Evolutionary conservation across 2,888 invertebrate species (phyloP).

Genomic region (Mesorhabditis spiculigera): DNA sequence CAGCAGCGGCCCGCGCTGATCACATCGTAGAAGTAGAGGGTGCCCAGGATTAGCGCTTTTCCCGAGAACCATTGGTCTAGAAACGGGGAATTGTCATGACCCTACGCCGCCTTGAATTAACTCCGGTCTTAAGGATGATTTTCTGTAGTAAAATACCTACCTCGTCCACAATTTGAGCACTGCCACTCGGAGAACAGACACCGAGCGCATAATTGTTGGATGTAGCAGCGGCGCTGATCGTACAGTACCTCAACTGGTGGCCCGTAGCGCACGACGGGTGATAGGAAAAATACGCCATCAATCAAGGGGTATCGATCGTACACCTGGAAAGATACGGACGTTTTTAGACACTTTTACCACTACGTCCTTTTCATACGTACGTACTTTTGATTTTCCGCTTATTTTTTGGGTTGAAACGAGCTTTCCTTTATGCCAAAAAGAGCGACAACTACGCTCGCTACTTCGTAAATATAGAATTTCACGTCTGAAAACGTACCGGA

Average conservation of each 20-base stretch:
- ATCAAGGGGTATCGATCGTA: slow-evolving; percentile 95
- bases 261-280: slow-evolving; percentile 68
- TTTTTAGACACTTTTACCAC: too few relatives aligned
- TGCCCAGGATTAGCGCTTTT: slow-evolving; percentile 85
- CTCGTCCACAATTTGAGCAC: slow-evolving; percentile 29
- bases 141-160: slow-evolving; percentile 6
- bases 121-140: background rate
- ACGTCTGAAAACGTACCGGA: slow-evolving; percentile 67
- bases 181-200: slow-evolving; percentile 40
- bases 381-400: too few relatives aligned
- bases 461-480: too few relatives aligned
- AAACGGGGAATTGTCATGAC: background rate
- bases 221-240: slow-evolving; percentile 27
- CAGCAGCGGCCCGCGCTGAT: slow-evolving; percentile 90
- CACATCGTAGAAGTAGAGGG: slow-evolving; percentile 96
- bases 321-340: slow-evolving; percentile 12
- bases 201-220: slow-evolving; percentile 34
- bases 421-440: too few relatives aligned
- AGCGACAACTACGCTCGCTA: too few relatives aligned
- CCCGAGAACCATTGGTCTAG: slow-evolving; percentile 80
- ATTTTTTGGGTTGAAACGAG: too few relatives aligned
- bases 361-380: too few relatives aligned
- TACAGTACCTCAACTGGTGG: slow-evolving; percentile 23
- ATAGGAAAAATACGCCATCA: slow-evolving; percentile 95
- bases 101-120: too few relatives aligned